Evolutionary conservation across 30 jellyfish, hydroid and myxozoan species (phyloP), one percentile per base, ranked within the genome.

Genomic region (Aurelia aurita): DNA sequence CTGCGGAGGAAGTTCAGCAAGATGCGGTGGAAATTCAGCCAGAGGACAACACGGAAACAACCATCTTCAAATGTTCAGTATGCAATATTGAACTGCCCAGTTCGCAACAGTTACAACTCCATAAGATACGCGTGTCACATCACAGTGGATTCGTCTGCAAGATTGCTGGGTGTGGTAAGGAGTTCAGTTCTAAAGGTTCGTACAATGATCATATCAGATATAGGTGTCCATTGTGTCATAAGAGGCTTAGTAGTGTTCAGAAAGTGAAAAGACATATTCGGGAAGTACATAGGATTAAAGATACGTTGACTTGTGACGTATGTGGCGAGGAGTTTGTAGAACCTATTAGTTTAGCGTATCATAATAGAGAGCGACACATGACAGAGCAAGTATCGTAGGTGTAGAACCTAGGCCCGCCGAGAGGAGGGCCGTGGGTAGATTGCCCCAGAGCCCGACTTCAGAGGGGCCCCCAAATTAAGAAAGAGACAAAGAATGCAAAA

Each of bases 301-400:
- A 75, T 14, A 20, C 59, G 63, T 65, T 75, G 44, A 35, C 60
- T 12, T 75, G 87, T 27, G 87, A 75, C 47, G 8, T 55, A 22
- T 75, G 87, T 21, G 62, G 63, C 12, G 58, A 75, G 31, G 75
- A 75, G 47, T 75, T 75, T 63, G 64, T 68, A 1, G 87, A 75
- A 34, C 87, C 87, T n/a, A 75, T 75, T 51, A 75, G 87, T 55
- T 57, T 75, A 58, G 87, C 87, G 3, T 32, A 44, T 13, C 87
- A 75, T 57, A 75, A 75, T 59, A 75, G 43, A 57, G 76, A 54
- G 19, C 58, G 55, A 57, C 87, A 75, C 29, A 7, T 75, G 87
- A 75, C 35, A 3, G 43, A 57, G 39, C 31, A 53, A 8, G 51
- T 39, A 6, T 39, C 15, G 51, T 39, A 39, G 13, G 16, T 39